phyloP scores from a whole-genome alignment of 1,140 invertebrate species.

The Nomia melanderi region DNA sequence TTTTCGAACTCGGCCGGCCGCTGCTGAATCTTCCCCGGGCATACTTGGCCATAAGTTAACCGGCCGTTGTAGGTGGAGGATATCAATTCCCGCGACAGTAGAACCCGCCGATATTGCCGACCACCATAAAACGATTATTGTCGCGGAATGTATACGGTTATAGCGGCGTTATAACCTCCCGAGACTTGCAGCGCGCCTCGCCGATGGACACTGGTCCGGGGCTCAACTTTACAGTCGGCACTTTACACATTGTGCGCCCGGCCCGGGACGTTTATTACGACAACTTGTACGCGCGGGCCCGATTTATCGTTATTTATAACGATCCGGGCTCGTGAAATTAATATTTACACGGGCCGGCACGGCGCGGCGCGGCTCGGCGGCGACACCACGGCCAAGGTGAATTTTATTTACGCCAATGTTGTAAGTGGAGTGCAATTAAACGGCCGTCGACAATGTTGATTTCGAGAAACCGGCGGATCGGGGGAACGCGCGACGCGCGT shows the following conservation, averaged over 20 bases:
- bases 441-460: constrained; percentile 25
- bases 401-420: constrained; percentile 53
- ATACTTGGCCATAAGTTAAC: constrained; percentile 58
- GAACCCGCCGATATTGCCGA: constrained; percentile 70
- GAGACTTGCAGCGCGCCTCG: constrained; percentile 59
- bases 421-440: constrained; percentile 33
- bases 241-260: constrained; percentile 73
- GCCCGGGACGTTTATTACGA: constrained; percentile 62
- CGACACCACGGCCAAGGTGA: constrained; percentile 22
- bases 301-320: constrained; percentile 62
- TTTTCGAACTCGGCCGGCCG: constrained; percentile 29
- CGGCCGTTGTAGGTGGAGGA: constrained; percentile 64
- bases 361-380: too few relatives aligned
- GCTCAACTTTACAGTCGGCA: constrained; percentile 73
- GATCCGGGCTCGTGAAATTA: constrained; percentile 62
- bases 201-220: constrained; percentile 53
- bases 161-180: constrained; percentile 77
- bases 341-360: constrained; percentile 54
- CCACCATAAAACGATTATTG: constrained; percentile 80
- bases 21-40: constrained; percentile 26
- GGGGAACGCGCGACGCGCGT: too few relatives aligned
- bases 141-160: constrained; percentile 80
- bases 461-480: constrained; percentile 16
- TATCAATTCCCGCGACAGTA: constrained; percentile 60
- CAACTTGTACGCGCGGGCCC: constrained; percentile 55